Base-by-base conservation (phyloP, 2,113 vertebrate genomes). In the Neodon shergylaensis region DNA sequence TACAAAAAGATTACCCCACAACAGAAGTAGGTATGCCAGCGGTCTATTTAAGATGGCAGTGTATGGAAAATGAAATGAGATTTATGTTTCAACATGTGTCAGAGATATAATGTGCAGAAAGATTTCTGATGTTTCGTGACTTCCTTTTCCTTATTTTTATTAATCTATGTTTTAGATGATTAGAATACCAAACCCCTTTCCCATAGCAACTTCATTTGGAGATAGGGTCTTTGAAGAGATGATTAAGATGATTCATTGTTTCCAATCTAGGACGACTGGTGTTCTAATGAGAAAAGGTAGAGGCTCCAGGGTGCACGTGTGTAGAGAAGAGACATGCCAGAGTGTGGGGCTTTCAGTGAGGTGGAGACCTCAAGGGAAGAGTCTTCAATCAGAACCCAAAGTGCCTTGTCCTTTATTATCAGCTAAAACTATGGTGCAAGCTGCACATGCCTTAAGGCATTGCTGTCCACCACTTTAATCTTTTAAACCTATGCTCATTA, bases 31-130 rank as follows among this genome's bases (percentile, higher is more conserved):
- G 21, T 58, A 24, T n/a, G 26, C n/a, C 63, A 92, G 68, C 87
- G 39, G 0, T 76, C 26, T 61, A 65, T 16, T 89, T 42, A 70
- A 89, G 31, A 84, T 17, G 31, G 10, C 22, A 87, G 33, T 70
- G 0, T 58, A 39, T 47, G 47, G 39, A 68, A 90, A 73, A 52
- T 83, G 39, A 68, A 72, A 5, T 82, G 13, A 81, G n/a, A 7
- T 73, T 95, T 86, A 63, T 66, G 66, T 93, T 88, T 94, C 19
- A 82, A 1, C 28, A 70, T 58, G 70, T 70, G 65, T 42, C 81
- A 85, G 61, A 93, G 24, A 70, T 19, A 76, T 33, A 94, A 54
- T 88, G 63, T 85, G 16, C 76, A 81, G 72, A 81, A 33, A 76
- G 12, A 22, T 90, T 58, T 73, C 72, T 95, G 52, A 90, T 52